Conservation (phyloP, 1,140 invertebrate species). For the Olivierus martensii region DNA sequence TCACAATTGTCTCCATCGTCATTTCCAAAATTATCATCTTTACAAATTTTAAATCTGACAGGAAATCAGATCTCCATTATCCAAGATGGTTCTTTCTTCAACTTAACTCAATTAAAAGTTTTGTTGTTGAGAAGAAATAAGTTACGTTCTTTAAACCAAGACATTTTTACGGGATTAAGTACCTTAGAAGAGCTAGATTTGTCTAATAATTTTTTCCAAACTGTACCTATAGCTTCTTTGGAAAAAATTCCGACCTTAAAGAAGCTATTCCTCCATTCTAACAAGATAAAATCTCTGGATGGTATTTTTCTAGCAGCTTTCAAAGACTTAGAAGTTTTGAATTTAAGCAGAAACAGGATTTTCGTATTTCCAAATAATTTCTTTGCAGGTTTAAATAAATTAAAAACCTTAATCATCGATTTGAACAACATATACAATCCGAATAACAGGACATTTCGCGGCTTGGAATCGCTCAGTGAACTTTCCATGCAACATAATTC, state of each 20-base stretch:
- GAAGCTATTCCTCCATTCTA: conserved; percentile 38
- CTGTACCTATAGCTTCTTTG: conserved; percentile 62
- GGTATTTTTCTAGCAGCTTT: conserved; percentile 10
- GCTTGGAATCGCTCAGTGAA: conserved; percentile 55
- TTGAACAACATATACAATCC: conserved; percentile 73
- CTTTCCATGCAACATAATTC: conserved; percentile 77
- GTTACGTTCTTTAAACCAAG: conserved; percentile 58
- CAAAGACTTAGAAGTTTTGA: conserved; percentile 15
- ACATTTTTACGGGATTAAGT: conserved; percentile 47
- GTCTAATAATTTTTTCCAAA: conserved; percentile 65
- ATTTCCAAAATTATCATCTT: conserved; percentile 20
- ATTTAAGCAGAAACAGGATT: conserved; percentile 50
- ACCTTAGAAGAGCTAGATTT: conserved; percentile 61
- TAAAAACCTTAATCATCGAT: conserved; percentile 62
- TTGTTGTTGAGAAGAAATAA: conserved; percentile 60
- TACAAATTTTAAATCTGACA: conserved; percentile 58
- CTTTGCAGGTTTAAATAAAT: conserved; percentile 51
- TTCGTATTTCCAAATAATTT: conserved; percentile 60
- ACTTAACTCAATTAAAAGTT: conserved; percentile 46
- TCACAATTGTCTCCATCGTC: conserved; percentile 8
- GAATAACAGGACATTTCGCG: conserved; percentile 70
- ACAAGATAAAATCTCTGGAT: conserved; percentile 27
- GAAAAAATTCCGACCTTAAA: conserved; percentile 48
- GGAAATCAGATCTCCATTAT: conserved; percentile 56
- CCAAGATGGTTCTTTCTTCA: conserved; percentile 53